These are phyloP conservation scores for Isurus oxyrinchus DNA, from an alignment of 2,113 vertebrate species.

Conservation along the genomic window DNA sequence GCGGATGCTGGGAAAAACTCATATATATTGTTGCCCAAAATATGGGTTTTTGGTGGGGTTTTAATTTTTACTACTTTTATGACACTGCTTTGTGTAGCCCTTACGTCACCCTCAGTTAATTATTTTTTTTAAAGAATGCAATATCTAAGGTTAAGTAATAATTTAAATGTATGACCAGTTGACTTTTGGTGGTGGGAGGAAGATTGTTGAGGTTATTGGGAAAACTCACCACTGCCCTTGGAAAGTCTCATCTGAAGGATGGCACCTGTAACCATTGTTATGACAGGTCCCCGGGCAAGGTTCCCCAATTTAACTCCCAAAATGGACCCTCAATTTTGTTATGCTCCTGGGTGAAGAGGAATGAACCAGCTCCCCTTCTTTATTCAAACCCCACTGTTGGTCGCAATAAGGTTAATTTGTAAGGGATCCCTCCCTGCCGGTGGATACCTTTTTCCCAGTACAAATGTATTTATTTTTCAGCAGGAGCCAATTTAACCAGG, in stretches of 20 bases:
- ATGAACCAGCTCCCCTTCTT: too few species aligned
- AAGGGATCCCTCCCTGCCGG: too few species aligned
- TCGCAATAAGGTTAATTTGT: too few species aligned
- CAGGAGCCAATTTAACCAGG: too few species aligned
- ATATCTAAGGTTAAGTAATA: not conserved
- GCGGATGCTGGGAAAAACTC: too few species aligned
- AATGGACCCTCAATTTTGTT: too few species aligned
- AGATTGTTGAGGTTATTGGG: not conserved
- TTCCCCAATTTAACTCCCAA: too few species aligned
- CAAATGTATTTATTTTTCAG: too few species aligned
- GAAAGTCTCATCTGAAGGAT: not conserved
- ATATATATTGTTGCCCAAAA: not conserved
- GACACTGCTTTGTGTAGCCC: not conserved
- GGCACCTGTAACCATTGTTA: not conserved
- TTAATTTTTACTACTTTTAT: not conserved
- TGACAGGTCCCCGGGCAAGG: too few species aligned
- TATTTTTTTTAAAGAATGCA: not conserved
- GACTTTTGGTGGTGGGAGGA: not conserved
- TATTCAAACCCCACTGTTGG: too few species aligned
- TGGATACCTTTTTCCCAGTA: too few species aligned
- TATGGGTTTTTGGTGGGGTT: not conserved
- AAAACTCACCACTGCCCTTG: not conserved
- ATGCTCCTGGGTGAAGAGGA: too few species aligned
- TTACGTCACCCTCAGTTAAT: not conserved
- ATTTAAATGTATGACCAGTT: not conserved